A percentile compares a stretch with the other conserved stretches of the same genome.
Conservation (phyloP, 2,888 invertebrate species). For the Dynastes tityus region DNA sequence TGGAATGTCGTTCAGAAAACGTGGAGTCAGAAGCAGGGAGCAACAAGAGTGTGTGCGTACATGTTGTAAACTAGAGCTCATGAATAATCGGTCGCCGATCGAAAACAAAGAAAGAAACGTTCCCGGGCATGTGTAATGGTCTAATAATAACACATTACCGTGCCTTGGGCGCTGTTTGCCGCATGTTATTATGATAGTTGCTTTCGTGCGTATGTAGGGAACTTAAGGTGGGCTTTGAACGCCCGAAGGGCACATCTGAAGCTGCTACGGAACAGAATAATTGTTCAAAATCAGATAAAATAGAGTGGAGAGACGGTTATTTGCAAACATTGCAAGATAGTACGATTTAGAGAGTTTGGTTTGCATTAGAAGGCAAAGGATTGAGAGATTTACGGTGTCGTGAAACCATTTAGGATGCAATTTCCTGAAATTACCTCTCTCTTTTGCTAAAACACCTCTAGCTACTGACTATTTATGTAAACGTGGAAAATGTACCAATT, state of each 20-base stretch:
- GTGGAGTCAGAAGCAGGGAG: background rate
- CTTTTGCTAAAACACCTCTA: too few species aligned
- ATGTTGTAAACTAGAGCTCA: conserved; percentile 24
- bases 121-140: conserved; percentile 29
- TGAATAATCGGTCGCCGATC: conserved; percentile 30
- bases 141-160: conserved; percentile 32
- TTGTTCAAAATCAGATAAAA: background rate
- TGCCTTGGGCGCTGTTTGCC: background rate
- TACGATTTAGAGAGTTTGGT: too few species aligned
- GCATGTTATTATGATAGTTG: conserved; percentile 7
- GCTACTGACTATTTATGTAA: too few species aligned
- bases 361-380: too few species aligned
- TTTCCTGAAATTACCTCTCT: too few species aligned
- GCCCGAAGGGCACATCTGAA: background rate
- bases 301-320: background rate
- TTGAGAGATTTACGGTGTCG: too few species aligned
- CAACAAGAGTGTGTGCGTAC: conserved; percentile 4
- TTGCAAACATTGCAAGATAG: too few species aligned
- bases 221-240: background rate
- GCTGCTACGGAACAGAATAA: background rate
- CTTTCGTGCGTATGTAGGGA: background rate
- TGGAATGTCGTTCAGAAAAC: conserved; percentile 30
- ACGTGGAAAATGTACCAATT: too few species aligned
- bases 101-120: conserved; percentile 24
- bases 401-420: too few species aligned